Percentiles rank a stretch among this genome's conserved stretches.
These are phyloP conservation scores for Salpingus planirostris DNA, from an alignment of 2,888 invertebrate genomes.

Conservation along the genomic window DNA sequence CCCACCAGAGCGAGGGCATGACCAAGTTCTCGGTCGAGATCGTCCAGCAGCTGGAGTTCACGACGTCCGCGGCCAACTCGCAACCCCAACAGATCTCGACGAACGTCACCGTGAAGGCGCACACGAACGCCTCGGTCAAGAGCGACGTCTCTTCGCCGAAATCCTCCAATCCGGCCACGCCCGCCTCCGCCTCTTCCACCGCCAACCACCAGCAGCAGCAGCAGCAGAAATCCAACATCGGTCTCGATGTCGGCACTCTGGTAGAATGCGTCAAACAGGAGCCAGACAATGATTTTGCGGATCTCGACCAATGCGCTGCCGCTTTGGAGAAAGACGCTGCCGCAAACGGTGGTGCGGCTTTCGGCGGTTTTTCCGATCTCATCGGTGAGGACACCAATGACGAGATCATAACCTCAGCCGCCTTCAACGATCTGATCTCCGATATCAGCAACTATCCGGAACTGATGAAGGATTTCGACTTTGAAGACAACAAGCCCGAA, in stretches of 20 bases:
- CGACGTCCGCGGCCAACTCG: slow-evolving; percentile 76
- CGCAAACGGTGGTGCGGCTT: slow-evolving; percentile 59
- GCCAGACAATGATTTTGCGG: slow-evolving; percentile 80
- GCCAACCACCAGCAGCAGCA: background rate
- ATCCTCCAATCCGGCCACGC: slow-evolving; percentile 43
- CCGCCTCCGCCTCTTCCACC: slow-evolving; percentile 32
- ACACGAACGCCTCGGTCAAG: slow-evolving; percentile 59
- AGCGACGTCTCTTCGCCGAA: slow-evolving; percentile 50
- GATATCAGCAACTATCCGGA: slow-evolving; percentile 79
- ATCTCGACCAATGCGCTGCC: slow-evolving; percentile 74
- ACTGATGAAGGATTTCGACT: slow-evolving; percentile 70
- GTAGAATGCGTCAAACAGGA: slow-evolving; percentile 62
- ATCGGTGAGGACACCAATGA: slow-evolving; percentile 77
- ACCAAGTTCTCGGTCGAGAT: slow-evolving; percentile 88
- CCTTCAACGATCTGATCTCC: slow-evolving; percentile 78
- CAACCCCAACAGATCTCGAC: slow-evolving; percentile 86
- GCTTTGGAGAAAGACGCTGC: slow-evolving; percentile 78
- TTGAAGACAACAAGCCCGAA: slow-evolving; percentile 54
- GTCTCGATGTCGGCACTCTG: slow-evolving; percentile 51
- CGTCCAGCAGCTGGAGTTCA: slow-evolving; percentile 84
- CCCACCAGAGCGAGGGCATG: slow-evolving; percentile 43
- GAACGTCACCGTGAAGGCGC: slow-evolving; percentile 82
- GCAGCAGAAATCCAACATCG: slow-evolving; percentile 34
- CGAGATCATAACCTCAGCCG: slow-evolving; percentile 64
- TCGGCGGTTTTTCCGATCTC: slow-evolving; percentile 70